Percentiles rank a stretch among this genome's conserved stretches.
Conservation (phyloP, 2,113 vertebrate genomes). For the Platichthys stellatus region DNA sequence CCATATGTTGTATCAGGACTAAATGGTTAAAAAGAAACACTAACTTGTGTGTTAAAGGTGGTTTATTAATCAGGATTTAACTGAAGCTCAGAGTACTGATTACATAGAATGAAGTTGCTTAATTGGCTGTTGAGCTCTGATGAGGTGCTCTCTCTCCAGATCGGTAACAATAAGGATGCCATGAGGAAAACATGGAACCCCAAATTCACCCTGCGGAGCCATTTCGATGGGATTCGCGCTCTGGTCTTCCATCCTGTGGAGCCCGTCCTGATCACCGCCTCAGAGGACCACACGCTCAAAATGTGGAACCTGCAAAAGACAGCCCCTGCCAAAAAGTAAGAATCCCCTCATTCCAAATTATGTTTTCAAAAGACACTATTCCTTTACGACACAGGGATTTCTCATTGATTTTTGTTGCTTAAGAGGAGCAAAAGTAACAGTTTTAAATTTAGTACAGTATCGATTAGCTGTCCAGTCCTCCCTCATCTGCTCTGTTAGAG, state of each 20-base stretch:
- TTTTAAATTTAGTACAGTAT: not conserved
- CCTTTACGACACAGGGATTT: not conserved
- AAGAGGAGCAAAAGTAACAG: not conserved
- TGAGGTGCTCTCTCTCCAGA: conserved; percentile 75
- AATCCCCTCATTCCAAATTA: not conserved
- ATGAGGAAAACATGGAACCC: conserved; percentile 99
- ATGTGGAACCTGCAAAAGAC: conserved; percentile 99
- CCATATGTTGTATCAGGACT: too few species aligned
- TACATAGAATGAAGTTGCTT: not conserved
- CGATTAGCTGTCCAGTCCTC: not conserved
- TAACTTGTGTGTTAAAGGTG: not conserved
- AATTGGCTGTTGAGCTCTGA: conserved; percentile 2
- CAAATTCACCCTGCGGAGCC: conserved; percentile 97
- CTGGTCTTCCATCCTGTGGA: conserved; percentile 95
- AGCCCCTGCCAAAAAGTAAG: conserved; percentile 96
- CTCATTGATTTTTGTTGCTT: not conserved
- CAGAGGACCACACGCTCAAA: conserved; percentile 98
- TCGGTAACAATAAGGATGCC: conserved; percentile 96
- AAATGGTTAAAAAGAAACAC: too few species aligned
- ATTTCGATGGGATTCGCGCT: conserved; percentile 96
- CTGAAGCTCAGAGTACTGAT: not conserved
- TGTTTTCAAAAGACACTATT: not conserved
- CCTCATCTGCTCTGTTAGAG: not conserved
- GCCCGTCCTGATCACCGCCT: conserved; percentile 96
- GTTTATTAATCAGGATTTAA: not conserved